Evolutionary conservation across 2,113 vertebrate genomes (phyloP), one percentile per base, ranked within the genome.

Genomic region (Jacana jacana): DNA sequence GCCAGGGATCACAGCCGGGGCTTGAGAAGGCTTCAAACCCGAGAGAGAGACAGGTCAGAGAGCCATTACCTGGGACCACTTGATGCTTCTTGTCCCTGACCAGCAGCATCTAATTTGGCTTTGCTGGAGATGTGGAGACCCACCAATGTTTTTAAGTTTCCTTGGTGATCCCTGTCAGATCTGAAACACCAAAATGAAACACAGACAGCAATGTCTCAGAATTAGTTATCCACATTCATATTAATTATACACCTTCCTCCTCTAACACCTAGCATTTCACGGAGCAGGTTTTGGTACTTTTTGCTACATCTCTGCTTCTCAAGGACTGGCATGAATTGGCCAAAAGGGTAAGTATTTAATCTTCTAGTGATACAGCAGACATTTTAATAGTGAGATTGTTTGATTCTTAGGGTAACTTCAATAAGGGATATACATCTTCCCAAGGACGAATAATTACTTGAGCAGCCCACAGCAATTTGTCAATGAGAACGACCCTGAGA

Each of bases 401-500:
- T 96, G 81, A 73, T 66, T 92, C 81, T 60, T 82, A 44, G 89
- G 78, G 49, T 79, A 12, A 63, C 73, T 89, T 61, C 86, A 17
- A 5, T 52, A 68, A 39, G 87, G 73, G 61, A 68, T 39, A 84
- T 91, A 93, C 69, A 60, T 92, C 94, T 84, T 92, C 69, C 61
- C 84, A 79, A 92, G 94, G 94, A 91, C 57, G 1, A 94, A 93
- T 91, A 88, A 94, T 91, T 89, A 76, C 61, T 85, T 23, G 39
- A 79, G 22, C 69, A 80, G 78, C 89, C 73, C 14, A 3, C 51
- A 73, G 79, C 71, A 35, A 73, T 93, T 75, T 93, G 81, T 94
- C 95, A 77, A 18, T 9, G 13, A 78, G 71, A 94, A 77, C 35
- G 85, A 96, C 88, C 88, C 78, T 78, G 88, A 55, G 64, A 82